Base-by-base conservation (phyloP, 2,888 invertebrate species). In the Ophioninae sp. region DNA sequence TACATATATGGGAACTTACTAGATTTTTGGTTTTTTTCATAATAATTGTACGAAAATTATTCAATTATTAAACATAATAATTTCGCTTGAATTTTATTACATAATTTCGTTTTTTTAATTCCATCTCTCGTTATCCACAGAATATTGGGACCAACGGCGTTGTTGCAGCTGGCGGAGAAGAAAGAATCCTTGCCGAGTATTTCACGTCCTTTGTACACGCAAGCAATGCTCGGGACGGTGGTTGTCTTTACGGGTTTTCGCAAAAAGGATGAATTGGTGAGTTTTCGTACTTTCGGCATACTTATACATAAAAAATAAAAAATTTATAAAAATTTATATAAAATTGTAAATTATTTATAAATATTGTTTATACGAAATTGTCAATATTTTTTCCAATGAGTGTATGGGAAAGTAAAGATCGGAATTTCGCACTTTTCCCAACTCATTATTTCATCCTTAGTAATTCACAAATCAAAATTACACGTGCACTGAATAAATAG, bases 241-340 rank as follows among this genome's bases (percentile, higher is more conserved):
- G 96, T 98, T 88, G 98, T 98, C 93, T 98, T 98, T 93, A 98
- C 98, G 82, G 98, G 98, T 82, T 98, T 98, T 93, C 95, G 97
- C 88, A 96, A 96, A 93, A 97, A 97, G 92, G 97, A 97, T 93
- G 97, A 98, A 94, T 94, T 98, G 95, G 98, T 98, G 93, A 95
- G 95, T 93, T 74, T n/a, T 30, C 56, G 41, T 44, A 10, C 23
- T n/a, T 23, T 56, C 13, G n/a, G 23, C 17, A 9, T 22, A 69
- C 13, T 13, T n/a, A n/a, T n/a, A n/a, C n/a, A n/a, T n/a, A n/a
- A n/a, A n/a, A n/a, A n/a, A n/a, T n/a, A n/a, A n/a, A n/a, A n/a
- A n/a, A n/a, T n/a, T n/a, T n/a, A n/a, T n/a, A n/a, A n/a, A n/a
- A n/a, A n/a, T n/a, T n/a, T n/a, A n/a, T n/a, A n/a, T n/a, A n/a